Evolutionary conservation across 2,113 vertebrate genomes (phyloP), one percentile per base, ranked within the genome.

Genomic region (Oryzias curvinotus): DNA sequence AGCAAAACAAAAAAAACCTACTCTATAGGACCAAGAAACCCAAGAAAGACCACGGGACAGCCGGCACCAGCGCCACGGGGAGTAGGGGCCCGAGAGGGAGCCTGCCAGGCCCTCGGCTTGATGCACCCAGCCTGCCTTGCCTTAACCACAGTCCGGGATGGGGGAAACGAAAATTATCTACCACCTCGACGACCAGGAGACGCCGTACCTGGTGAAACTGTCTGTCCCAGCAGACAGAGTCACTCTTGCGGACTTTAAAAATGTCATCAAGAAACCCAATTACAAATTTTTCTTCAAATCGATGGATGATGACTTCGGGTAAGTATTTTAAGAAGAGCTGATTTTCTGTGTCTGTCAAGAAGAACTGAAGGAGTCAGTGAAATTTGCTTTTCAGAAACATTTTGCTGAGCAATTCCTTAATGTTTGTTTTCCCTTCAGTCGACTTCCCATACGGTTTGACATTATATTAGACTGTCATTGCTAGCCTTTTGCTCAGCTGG

Each of bases 281-380:
- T 96, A 96, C 90, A 98, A 98, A 91, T 98, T 96, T 88, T 98
- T 96, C 93, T 98, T 98, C 92, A 98, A 98, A 91, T 98, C 96
- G 52, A 97, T 98, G 96, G 96, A 98, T 89, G 95, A 96, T 85
- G 96, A 98, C 81, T 98, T 98, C 71, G 96, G 96, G 96, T 97
- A 93, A 89, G 64, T 66, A 62, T 68, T 54, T 54, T 23, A n/a
- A n/a, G 28, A 91, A 6, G 36, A 46, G 91, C 57, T 68, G 70
- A 66, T 68, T 76, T 41, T 65, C 64, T 73, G 68, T 50, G 52
- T 62, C 52, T n/a, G n/a, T n/a, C n/a, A n/a, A n/a, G n/a, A 23
- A 23, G 21, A 23, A 23, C 21, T 23, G 21, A 5, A 10, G 6
- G 36, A 10, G 1, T 25, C 47, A 13, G 21, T 42, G 2, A 51